These are phyloP conservation scores for Strigamia crassipes DNA, from an alignment of 2,888 invertebrate species.

Conservation along the genomic window DNA sequence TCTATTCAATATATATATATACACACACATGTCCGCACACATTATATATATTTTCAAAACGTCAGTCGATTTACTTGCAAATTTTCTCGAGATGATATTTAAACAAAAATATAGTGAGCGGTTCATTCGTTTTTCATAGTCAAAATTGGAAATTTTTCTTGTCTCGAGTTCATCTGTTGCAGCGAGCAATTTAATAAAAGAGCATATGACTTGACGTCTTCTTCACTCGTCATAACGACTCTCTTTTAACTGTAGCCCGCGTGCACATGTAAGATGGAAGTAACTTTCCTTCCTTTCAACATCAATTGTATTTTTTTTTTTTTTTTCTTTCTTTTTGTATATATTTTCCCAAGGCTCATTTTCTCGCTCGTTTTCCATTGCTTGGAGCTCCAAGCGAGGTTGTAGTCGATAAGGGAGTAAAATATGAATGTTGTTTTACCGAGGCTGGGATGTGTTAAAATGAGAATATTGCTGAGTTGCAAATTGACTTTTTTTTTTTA, in stretches of 20 bases:
- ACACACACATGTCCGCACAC: too few species aligned
- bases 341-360: not conserved
- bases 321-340: not conserved
- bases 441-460: not conserved
- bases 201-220: not conserved
- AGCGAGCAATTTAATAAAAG: conserved; percentile 19
- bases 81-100: not conserved
- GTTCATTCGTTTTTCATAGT: not conserved
- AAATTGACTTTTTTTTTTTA: not conserved
- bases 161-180: conserved; percentile 17
- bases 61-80: not conserved
- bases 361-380: not conserved
- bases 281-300: not conserved
- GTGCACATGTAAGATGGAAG: not conserved
- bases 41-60: not conserved
- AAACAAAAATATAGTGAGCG: not conserved
- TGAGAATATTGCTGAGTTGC: not conserved
- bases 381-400: not conserved
- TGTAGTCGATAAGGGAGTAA: not conserved
- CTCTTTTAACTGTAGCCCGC: not conserved
- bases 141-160: not conserved
- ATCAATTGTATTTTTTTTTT: not conserved
- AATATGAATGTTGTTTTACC: not conserved
- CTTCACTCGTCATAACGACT: conserved; percentile 18
- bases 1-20: too few species aligned